Evolutionary conservation across 2,113 vertebrate genomes (phyloP).

Genomic region (Thunnus thynnus): DNA sequence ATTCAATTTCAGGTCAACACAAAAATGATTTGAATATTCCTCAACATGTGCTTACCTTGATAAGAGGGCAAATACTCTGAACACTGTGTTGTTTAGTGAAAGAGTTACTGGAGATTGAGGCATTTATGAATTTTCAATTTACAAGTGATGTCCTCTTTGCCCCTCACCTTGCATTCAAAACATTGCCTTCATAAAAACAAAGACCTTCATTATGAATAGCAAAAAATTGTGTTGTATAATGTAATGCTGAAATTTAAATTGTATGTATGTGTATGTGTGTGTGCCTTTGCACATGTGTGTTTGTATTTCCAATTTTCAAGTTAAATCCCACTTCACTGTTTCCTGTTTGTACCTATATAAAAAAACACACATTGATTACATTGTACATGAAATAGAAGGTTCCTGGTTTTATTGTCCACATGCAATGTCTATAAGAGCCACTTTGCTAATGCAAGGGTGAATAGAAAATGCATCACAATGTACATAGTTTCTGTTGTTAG

Average conservation of each 20-base stretch:
- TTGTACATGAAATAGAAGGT: slow-evolving; percentile 15
- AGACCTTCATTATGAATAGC: not conserved
- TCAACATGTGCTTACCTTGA: not conserved
- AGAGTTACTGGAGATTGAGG: no score
- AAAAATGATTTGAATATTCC: not conserved
- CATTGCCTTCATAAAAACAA: not conserved
- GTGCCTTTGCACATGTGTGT: not conserved
- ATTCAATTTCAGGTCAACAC: not conserved
- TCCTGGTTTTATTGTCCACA: not conserved
- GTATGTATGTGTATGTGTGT: not conserved
- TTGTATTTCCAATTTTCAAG: not conserved
- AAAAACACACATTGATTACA: not conserved
- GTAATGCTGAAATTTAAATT: not conserved
- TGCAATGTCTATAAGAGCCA: slow-evolving; percentile 10
- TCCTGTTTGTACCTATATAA: not conserved
- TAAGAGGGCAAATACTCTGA: not conserved
- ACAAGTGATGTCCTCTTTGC: not conserved
- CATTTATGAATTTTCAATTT: no score
- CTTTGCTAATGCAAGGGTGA: slow-evolving; percentile 21
- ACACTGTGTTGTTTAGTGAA: not conserved
- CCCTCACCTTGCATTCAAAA: not conserved
- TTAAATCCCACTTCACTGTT: not conserved
- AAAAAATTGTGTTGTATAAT: not conserved
- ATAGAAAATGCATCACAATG: slow-evolving; percentile 23
- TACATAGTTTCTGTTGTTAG: slow-evolving; percentile 27